phyloP scores from a whole-genome alignment of 2,888 invertebrate genomes.

The Thereva nobilitata region DNA sequence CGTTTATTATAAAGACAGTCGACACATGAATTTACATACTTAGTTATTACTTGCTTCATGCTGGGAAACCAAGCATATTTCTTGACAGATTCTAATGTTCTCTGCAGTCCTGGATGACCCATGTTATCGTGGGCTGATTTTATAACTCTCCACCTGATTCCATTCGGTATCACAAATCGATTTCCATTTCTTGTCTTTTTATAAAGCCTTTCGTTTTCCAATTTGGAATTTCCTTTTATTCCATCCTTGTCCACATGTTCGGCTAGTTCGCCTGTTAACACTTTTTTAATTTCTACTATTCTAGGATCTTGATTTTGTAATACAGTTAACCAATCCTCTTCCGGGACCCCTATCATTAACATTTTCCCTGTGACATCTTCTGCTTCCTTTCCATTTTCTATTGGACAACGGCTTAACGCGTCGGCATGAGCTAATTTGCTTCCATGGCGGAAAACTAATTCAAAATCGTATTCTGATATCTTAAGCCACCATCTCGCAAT shows the following conservation, averaged over 20 bases:
- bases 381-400: not conserved
- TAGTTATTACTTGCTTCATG: too few relatives aligned
- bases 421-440: not conserved
- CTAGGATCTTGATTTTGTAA: not conserved
- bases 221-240: not conserved
- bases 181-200: not conserved
- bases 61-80: too few relatives aligned
- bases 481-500: not conserved
- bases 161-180: not conserved
- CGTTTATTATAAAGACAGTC: too few relatives aligned
- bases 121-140: not conserved
- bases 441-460: constrained; percentile 1
- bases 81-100: too few relatives aligned
- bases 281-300: not conserved
- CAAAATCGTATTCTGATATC: constrained; percentile 14
- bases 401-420: not conserved
- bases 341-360: not conserved
- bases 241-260: not conserved
- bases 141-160: not conserved
- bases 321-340: not conserved
- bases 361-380: not conserved
- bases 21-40: too few relatives aligned
- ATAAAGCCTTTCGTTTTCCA: not conserved
- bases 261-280: not conserved
- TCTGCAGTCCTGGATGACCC: too few relatives aligned